Base-by-base conservation (phyloP, 2,797 vertebrate genomes). In the Gymnothorax reevesii region DNA sequence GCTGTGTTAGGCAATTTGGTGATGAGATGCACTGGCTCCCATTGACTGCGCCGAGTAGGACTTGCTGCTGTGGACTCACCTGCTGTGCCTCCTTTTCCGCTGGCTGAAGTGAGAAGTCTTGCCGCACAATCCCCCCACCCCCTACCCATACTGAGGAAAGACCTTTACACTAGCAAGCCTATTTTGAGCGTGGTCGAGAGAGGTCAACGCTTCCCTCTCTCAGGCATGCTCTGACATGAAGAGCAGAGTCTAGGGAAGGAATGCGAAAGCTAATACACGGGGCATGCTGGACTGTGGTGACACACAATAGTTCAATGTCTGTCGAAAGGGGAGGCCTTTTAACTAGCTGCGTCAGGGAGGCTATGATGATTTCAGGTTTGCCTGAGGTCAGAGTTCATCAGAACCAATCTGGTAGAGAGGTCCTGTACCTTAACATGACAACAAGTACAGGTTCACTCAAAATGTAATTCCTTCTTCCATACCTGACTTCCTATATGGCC, bases 181-280 rank as follows among this genome's bases (percentile, higher is more conserved):
- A 80, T 80, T 80, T 80, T 80, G 52, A 80, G 52, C 77, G 7
- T 80, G 77, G 77, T 80, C 77, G 22, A 55, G 77, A 52, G 77
- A 54, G 77, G 77, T 80, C 77, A 80, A 22, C 20, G 52, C 77
- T 55, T 42, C 33, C 52, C 77, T 54, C 17, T 55, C 27, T 22
- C 52, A 80, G 49, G 7, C 77, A n/a, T 80, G 77, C 77, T 55
- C 49, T 20, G 25, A 55, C 77, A 80, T 22, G 22, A 52, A 1
- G 49, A 22, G 49, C 77, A 9, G 49, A 22, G 55, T 8, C 77
- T 22, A 27, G 77, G 77, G 52, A 80, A 80, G n/a, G 77, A 80
- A 80, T 80, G 77, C 55, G 77, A 80, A 54, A 80, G 10, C 77
- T 55, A 52, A 80, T 54, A 15, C 9, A 1, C 77, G 1, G 77